These are phyloP conservation scores for Leiothrix lutea DNA, from an alignment of 2,113 vertebrate species.

Conservation along the genomic window DNA sequence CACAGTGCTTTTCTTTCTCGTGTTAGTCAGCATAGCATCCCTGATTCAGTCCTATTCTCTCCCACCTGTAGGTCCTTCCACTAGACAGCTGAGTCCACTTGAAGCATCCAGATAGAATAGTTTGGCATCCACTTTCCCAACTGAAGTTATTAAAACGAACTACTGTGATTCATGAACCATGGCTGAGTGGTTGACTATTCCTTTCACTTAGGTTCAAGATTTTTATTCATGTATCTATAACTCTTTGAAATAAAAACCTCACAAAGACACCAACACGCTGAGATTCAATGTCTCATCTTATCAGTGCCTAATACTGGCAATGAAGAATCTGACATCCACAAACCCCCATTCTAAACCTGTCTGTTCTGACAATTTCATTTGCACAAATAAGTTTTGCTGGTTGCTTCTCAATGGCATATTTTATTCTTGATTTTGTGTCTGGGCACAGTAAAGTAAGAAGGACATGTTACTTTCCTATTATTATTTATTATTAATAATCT, in stretches of 20 bases:
- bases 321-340: constrained; percentile 39
- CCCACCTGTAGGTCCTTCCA: constrained; percentile 1
- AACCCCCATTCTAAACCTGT: neutral
- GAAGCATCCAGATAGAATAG: neutral
- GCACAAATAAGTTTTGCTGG: neutral
- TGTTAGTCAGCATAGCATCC: constrained; percentile 26
- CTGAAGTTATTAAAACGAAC: constrained; percentile 11
- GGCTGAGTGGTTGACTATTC: constrained; percentile 22
- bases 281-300: constrained; percentile 22
- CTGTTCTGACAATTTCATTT: constrained; percentile 32
- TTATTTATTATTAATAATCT: neutral
- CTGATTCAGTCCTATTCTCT: neutral
- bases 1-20: neutral
- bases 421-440: neutral
- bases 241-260: constrained; percentile 56
- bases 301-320: neutral
- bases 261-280: constrained; percentile 38
- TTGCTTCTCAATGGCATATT: neutral
- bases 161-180: constrained; percentile 64
- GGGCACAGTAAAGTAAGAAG: neutral
- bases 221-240: constrained; percentile 39
- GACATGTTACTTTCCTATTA: neutral
- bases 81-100: constrained; percentile 1
- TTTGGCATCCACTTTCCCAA: neutral
- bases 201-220: constrained; percentile 48